phyloP scores from a whole-genome alignment of 1,140 invertebrate genomes.

The Ruditapes philippinarum region DNA sequence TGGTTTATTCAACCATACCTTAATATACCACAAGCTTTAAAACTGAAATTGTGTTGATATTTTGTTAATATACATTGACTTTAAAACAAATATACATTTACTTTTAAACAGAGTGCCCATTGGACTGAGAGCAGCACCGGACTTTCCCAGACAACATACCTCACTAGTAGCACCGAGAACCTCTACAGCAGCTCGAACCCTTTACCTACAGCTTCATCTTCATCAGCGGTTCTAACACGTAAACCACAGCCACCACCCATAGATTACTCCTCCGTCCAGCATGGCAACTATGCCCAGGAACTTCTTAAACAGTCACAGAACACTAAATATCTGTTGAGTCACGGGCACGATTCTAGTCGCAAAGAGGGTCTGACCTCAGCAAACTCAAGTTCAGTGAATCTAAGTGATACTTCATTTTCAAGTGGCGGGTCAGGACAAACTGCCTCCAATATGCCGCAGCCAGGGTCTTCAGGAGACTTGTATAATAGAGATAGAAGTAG shows the following conservation, averaged over 20 bases:
- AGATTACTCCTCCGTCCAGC: slow-evolving; percentile 66
- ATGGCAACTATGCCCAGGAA: slow-evolving; percentile 83
- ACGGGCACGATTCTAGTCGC: slow-evolving; percentile 70
- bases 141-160: slow-evolving; percentile 60
- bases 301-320: slow-evolving; percentile 84
- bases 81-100: too few relatives aligned
- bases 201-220: slow-evolving; percentile 25
- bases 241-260: slow-evolving; percentile 2
- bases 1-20: too few relatives aligned
- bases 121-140: slow-evolving; percentile 62
- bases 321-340: slow-evolving; percentile 82
- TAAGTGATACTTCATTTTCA: slow-evolving; percentile 82
- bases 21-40: too few relatives aligned
- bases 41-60: too few relatives aligned
- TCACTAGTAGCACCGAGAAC: slow-evolving; percentile 69
- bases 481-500: slow-evolving; percentile 28
- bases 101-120: slow-evolving; percentile 44
- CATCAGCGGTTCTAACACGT: neutral
- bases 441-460: slow-evolving; percentile 46
- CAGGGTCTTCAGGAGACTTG: slow-evolving; percentile 12
- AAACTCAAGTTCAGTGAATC: slow-evolving; percentile 75
- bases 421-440: slow-evolving; percentile 76
- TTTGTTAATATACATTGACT: too few relatives aligned
- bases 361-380: slow-evolving; percentile 52
- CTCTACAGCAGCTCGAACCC: slow-evolving; percentile 66